A percentile compares a stretch with the other conserved stretches of the same genome.
Evolutionary conservation across 2,888 invertebrate genomes (phyloP).

Genomic region (Pollenia labialis): DNA sequence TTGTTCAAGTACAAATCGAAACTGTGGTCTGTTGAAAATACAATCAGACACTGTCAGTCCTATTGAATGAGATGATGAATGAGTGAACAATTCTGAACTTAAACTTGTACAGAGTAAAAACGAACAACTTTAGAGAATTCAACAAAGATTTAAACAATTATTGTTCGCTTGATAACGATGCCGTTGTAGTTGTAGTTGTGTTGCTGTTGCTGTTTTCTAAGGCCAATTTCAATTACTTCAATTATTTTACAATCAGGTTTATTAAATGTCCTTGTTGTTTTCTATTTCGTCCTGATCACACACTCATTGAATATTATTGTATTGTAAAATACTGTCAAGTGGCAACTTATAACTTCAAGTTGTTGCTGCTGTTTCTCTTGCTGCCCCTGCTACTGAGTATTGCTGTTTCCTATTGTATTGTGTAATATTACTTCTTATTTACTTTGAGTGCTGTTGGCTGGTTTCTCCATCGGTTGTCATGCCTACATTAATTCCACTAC

Average conservation of each 20-base stretch:
- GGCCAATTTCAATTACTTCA: slow-evolving; percentile 75
- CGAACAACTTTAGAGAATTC: background rate
- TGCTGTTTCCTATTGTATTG: background rate
- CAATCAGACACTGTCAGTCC: background rate
- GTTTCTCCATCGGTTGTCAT: background rate
- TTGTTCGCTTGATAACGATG: background rate
- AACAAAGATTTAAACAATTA: background rate
- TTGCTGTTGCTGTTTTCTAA: background rate
- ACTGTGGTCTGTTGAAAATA: background rate
- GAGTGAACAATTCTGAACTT: background rate
- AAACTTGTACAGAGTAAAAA: background rate
- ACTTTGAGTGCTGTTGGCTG: background rate
- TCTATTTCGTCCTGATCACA: no score
- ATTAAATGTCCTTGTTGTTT: slow-evolving; percentile 39
- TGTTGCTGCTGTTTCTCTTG: background rate
- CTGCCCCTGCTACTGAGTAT: background rate
- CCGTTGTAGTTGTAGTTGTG: background rate
- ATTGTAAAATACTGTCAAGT: slow-evolving; percentile 6
- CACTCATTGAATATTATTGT: background rate
- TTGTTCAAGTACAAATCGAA: background rate
- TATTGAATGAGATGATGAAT: background rate
- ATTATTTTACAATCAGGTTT: slow-evolving; percentile 70
- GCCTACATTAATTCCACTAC: background rate
- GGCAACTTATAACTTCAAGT: background rate
- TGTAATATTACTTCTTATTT: background rate